These are phyloP conservation scores for Dicrostonyx torquatus DNA, from an alignment of 2,797 vertebrate species.

Conservation along the genomic window DNA sequence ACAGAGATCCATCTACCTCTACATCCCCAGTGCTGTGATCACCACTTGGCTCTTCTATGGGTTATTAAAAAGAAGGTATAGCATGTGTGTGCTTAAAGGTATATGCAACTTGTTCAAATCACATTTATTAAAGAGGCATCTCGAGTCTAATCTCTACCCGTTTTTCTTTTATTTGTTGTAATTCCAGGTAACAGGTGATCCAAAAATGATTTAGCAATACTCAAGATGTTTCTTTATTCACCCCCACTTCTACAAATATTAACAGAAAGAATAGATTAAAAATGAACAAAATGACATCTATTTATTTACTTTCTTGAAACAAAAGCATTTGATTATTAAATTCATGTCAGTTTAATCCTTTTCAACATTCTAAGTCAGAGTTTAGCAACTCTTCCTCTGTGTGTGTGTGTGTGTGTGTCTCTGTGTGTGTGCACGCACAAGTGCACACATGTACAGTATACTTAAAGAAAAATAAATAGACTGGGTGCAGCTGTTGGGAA, in stretches of 20 bases:
- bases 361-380: neutral
- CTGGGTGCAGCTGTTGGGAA: neutral
- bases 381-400: neutral
- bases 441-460: neutral
- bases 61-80: conserved; percentile 12
- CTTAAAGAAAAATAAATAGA: neutral
- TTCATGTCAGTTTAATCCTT: neutral
- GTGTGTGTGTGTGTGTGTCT: neutral
- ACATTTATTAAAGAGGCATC: neutral
- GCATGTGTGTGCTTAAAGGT: neutral
- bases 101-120: neutral
- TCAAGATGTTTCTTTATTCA: neutral
- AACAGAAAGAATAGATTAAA: neutral
- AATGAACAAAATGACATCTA: neutral
- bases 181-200: neutral
- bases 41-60: neutral
- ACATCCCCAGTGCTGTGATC: neutral
- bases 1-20: neutral
- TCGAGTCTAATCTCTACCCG: neutral
- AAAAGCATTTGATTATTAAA: neutral
- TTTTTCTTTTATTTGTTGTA: neutral
- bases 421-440: neutral
- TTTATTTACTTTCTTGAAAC: neutral
- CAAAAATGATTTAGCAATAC: neutral
- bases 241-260: neutral